These are phyloP conservation scores for Penaeus japonicus DNA, from an alignment of 1,140 invertebrate genomes.

Conservation along the genomic window DNA sequence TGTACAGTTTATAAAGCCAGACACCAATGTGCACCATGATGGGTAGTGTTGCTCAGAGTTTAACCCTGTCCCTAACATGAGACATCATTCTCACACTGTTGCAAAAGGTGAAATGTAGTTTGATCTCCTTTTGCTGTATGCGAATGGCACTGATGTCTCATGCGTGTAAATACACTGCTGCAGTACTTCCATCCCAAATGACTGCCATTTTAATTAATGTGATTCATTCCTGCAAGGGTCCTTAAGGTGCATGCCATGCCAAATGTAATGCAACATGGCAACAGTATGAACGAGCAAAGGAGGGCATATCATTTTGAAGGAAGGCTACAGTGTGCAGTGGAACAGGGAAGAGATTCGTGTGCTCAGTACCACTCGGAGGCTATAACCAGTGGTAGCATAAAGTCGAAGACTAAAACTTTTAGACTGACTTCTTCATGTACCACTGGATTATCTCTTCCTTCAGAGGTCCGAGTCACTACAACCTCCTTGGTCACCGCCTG, in stretches of 20 bases:
- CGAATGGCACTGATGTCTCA: constrained; percentile 21
- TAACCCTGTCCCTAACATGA: constrained; percentile 32
- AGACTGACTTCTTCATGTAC: too few species aligned
- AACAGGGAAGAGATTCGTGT: constrained; percentile 25
- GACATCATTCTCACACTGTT: constrained; percentile 6
- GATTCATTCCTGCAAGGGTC: too few species aligned
- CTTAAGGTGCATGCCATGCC: constrained; percentile 18
- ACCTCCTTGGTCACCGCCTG: constrained; percentile 37
- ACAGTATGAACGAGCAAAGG: background rate
- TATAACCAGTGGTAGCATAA: background rate
- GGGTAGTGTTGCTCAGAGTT: constrained; percentile 37
- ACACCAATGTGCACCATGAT: constrained; percentile 39
- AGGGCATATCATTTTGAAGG: constrained; percentile 19
- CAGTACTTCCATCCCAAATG: constrained; percentile 26
- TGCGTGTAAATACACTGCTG: constrained; percentile 12
- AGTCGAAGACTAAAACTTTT: too few species aligned
- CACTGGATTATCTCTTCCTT: background rate
- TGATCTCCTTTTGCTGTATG: background rate
- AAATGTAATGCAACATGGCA: constrained; percentile 9
- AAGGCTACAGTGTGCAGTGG: constrained; percentile 36
- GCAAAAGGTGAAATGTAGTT: constrained; percentile 1
- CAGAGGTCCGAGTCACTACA: constrained; percentile 8
- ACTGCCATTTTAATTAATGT: background rate
- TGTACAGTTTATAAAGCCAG: constrained; percentile 30
- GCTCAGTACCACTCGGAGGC: background rate